Conservation (phyloP, 2,888 invertebrate genomes). For the Yponomeuta malinellus region DNA sequence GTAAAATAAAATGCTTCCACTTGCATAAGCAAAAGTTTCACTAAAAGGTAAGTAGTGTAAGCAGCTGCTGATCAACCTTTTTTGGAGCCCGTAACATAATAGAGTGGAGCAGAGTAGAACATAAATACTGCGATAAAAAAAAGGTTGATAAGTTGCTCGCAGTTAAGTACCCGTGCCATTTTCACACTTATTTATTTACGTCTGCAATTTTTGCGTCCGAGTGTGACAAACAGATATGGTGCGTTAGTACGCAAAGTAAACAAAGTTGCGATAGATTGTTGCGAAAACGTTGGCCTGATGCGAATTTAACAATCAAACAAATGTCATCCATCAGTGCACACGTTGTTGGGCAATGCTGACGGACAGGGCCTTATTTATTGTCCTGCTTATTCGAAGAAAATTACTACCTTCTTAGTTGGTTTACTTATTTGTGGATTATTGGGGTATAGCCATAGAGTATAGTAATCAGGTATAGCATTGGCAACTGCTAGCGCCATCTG, state of each 20-base stretch:
- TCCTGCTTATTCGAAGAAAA: neutral
- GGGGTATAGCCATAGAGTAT: neutral
- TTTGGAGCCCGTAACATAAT: too few relatives aligned
- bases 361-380: neutral
- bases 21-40: too few relatives aligned
- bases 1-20: too few relatives aligned
- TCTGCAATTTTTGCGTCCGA: neutral
- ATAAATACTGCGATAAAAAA: too few relatives aligned
- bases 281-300: slow-evolving; percentile 8
- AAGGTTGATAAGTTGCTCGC: too few relatives aligned
- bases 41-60: too few relatives aligned
- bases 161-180: too few relatives aligned
- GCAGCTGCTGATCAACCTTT: too few relatives aligned
- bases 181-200: too few relatives aligned
- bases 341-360: slow-evolving; percentile 2
- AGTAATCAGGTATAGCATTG: neutral
- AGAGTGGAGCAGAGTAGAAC: too few relatives aligned
- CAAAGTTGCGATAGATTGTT: slow-evolving; percentile 4
- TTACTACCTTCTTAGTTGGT: neutral
- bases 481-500: neutral
- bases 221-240: neutral
- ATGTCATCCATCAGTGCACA: slow-evolving; percentile 11
- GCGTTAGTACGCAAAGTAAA: neutral
- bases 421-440: neutral
- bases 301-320: slow-evolving; percentile 14